Base-by-base conservation (phyloP, 2,888 invertebrate genomes). In the Plagiodera versicolora region DNA sequence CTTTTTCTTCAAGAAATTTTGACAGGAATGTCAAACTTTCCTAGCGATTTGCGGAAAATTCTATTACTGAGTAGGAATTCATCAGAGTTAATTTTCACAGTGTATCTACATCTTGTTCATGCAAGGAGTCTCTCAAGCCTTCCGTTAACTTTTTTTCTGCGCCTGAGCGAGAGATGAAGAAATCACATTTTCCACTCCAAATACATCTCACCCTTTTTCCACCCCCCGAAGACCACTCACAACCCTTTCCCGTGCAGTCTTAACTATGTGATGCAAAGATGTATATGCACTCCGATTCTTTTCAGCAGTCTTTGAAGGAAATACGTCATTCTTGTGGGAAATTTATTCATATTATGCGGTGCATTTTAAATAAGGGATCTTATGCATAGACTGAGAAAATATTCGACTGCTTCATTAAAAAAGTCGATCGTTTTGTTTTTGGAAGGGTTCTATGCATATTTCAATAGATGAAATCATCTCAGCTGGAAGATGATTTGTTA, bases 151-250 rank as follows among this genome's bases (percentile, higher is more conserved):
- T 70, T 68, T 70, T n/a, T 69, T 64, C 70, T 68, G 67, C 71
- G 69, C 67, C 70, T 67, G 61, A 70, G 70, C 73, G 72, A 67
- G 72, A 77, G 77, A 80, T 77, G 79, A 80, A 80, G 79, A 80
- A 80, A 80, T 80, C 79, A 77, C 77, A 79, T 80, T 80, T 80
- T 80, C 79, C 78, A 80, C 79, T 80, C 75, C 74, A 79, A 74
- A 75, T 76, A 72, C 39, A 39, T 68, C 68, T 61, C 65, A 56
- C 60, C 68, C 67, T 64, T 66, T n/a, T 65, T 60, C 69, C 67
- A 63, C 67, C 74, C 72, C 39, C 73, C 73, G 74, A 75, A 76
- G 77, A 79, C 78, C 78, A 79, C 79, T 79, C 78, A 79, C 78
- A 79, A 78, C 78, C 79, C 79, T 78, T 24, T 78, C 73, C 75